Percentiles rank a stretch among this genome's conserved stretches.
These are phyloP conservation scores for Spinus olivaceus DNA, from an alignment of 2,797 vertebrate species.

Conservation along the genomic window DNA sequence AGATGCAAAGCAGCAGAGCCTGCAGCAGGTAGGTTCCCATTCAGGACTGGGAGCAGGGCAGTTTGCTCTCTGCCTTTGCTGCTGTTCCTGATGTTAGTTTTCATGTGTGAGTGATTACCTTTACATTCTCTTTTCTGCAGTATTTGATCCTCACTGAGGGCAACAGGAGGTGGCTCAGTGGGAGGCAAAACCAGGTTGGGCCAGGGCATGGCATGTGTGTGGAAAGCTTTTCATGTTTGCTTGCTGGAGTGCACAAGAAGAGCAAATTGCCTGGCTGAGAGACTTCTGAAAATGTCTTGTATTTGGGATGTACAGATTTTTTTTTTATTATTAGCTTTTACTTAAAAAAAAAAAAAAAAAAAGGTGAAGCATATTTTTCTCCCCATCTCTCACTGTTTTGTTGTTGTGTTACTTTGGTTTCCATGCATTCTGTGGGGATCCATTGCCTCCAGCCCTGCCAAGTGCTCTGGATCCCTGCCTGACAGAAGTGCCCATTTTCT, in stretches of 20 bases:
- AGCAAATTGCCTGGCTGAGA: conserved; percentile 68
- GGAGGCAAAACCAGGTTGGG: neutral
- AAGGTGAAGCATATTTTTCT: conserved; percentile 31
- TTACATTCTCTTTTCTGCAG: conserved; percentile 70
- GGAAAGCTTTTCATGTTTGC: conserved; percentile 68
- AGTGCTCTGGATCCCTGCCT: neutral
- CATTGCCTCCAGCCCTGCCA: neutral
- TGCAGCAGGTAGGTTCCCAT: neutral
- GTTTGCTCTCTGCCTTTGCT: conserved; percentile 7
- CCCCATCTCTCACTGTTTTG: neutral
- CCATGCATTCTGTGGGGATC: neutral
- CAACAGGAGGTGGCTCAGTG: conserved; percentile 45
- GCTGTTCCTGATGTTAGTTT: neutral
- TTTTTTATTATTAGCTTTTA: neutral
- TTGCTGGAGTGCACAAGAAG: neutral
- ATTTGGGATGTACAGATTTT: neutral
- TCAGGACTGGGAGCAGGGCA: neutral
- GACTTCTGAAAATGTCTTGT: conserved; percentile 63
- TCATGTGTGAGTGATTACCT: conserved; percentile 75
- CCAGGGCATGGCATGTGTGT: conserved; percentile 46
- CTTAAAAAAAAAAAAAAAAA: conserved; percentile 44
- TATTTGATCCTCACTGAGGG: conserved; percentile 62
- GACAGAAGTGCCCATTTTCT: neutral
- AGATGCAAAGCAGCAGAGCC: neutral
- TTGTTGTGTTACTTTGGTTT: neutral